Evolutionary conservation across 1,140 invertebrate species (phyloP).

Genomic region (Scaptomyza hsui): DNA sequence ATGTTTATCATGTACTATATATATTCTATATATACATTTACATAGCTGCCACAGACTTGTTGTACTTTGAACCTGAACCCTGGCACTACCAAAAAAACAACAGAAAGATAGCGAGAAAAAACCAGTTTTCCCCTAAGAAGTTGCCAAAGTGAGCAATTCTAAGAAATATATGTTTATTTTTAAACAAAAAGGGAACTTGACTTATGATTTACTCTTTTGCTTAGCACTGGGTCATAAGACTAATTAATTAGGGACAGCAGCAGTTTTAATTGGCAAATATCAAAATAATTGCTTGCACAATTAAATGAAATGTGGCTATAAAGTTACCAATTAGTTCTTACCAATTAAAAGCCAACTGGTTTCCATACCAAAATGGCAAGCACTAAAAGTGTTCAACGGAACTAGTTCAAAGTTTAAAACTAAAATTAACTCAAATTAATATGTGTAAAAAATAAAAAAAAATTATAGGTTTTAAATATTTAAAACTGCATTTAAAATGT

Average conservation of each 20-base stretch:
- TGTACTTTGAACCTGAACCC: slow-evolving; percentile 25
- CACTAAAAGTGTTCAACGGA: too few relatives aligned
- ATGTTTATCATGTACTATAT: slow-evolving; percentile 25
- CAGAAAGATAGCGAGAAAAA: background rate
- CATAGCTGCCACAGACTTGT: background rate
- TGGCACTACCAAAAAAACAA: background rate
- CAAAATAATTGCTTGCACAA: too few relatives aligned
- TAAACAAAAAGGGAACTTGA: background rate
- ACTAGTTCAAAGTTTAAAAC: background rate
- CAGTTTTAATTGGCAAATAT: background rate
- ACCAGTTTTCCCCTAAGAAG: background rate
- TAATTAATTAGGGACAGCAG: background rate
- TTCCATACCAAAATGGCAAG: background rate
- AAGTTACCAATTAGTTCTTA: background rate
- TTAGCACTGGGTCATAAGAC: background rate
- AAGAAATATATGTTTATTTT: background rate
- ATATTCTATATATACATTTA: background rate
- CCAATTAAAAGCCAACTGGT: background rate
- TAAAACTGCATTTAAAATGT: too few relatives aligned
- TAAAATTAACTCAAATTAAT: too few relatives aligned
- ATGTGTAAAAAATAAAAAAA: too few relatives aligned
- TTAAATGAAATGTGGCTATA: background rate
- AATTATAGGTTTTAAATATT: too few relatives aligned
- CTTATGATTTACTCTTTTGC: background rate
- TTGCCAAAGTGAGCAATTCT: background rate